A percentile compares a stretch with the other conserved stretches of the same genome.
Conservation (phyloP, 2,113 vertebrate species). For the Pristiophorus japonicus region DNA sequence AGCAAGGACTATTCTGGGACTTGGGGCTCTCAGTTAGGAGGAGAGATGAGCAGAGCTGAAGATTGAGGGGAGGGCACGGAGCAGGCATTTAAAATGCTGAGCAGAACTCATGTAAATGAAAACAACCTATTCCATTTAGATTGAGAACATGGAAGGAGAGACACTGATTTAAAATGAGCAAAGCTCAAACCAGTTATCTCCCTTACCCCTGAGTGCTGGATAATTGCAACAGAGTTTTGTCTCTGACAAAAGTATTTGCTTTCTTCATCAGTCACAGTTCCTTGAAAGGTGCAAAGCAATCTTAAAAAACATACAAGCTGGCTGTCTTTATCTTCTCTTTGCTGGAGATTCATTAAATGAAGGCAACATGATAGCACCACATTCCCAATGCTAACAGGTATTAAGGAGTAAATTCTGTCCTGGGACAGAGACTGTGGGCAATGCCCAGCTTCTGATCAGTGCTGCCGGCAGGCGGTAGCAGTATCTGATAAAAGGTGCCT, state of each 20-base stretch:
- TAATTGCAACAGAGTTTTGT: not conserved
- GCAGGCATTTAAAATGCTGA: not conserved
- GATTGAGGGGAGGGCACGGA: not conserved
- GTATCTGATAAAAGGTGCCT: not conserved
- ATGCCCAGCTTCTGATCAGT: not conserved
- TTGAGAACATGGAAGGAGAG: not conserved
- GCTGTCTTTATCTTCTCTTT: not conserved
- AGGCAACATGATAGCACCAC: not conserved
- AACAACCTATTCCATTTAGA: conserved; percentile 5
- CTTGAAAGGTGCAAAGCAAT: not conserved
- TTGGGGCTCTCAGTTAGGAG: not conserved
- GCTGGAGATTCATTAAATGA: not conserved
- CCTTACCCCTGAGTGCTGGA: not conserved
- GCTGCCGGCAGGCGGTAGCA: not conserved
- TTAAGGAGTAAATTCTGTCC: not conserved
- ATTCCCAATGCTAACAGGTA: not conserved
- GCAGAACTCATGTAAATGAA: not conserved
- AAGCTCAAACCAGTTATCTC: not conserved
- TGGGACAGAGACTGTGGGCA: not conserved
- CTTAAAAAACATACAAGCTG: not conserved
- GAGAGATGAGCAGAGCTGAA: not conserved
- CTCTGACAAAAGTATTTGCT: not conserved
- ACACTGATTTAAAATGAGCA: not conserved
- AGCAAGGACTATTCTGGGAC: not conserved
- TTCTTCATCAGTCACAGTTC: not conserved